Percentiles rank a stretch among this genome's conserved stretches.
phyloP scores from a whole-genome alignment of 2,888 invertebrate species.

The Siphlonurus alternatus region DNA sequence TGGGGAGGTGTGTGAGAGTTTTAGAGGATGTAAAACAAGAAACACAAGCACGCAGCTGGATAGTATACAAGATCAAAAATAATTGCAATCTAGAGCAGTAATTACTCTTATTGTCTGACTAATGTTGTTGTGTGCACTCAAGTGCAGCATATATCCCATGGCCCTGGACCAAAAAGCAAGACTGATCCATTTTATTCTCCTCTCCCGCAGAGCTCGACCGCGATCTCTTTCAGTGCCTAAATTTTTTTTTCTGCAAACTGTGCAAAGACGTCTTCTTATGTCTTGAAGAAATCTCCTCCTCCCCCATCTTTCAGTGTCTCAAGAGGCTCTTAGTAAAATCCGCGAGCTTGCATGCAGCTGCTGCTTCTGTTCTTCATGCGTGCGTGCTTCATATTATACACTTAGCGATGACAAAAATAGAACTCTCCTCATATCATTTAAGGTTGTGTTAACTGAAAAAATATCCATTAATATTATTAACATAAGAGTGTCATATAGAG shows the following conservation, averaged over 20 bases:
- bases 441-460: too few species aligned
- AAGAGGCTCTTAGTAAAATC: not conserved
- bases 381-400: not conserved
- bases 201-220: not conserved
- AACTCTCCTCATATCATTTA: too few species aligned
- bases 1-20: too few species aligned
- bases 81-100: too few species aligned
- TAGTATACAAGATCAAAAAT: too few species aligned
- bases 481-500: too few species aligned
- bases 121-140: too few species aligned
- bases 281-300: not conserved
- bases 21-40: too few species aligned
- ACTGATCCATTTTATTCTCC: not conserved
- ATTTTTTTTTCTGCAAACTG: not conserved
- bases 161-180: not conserved
- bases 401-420: too few species aligned
- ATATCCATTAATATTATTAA: too few species aligned
- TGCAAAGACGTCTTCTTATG: not conserved
- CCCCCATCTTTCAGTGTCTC: not conserved
- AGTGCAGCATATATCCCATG: not conserved
- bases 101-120: too few species aligned
- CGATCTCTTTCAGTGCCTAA: not conserved
- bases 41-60: too few species aligned
- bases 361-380: not conserved
- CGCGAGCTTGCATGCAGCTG: not conserved